Evolutionary conservation across 2,888 invertebrate species (phyloP).

Genomic region (Meteorus cinctellus): DNA sequence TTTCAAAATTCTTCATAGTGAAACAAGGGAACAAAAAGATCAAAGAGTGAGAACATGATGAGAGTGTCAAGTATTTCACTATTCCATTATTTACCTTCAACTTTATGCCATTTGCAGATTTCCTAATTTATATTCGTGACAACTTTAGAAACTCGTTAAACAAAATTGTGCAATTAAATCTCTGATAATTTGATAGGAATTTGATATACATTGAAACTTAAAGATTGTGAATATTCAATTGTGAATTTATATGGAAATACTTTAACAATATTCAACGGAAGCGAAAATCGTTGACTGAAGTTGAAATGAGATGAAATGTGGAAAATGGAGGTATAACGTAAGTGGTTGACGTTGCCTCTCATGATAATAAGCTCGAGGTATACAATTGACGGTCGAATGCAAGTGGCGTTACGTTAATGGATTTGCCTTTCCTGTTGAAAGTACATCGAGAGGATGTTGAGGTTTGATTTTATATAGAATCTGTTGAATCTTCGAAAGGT

Average conservation of each 20-base stretch:
- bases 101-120: background rate
- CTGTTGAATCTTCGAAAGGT: slow-evolving; percentile 20
- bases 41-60: background rate
- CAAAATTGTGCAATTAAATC: background rate
- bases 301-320: background rate
- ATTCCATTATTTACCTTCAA: background rate
- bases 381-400: slow-evolving; percentile 42
- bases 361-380: slow-evolving; percentile 44
- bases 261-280: background rate
- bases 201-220: background rate
- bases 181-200: background rate
- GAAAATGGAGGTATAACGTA: background rate
- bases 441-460: slow-evolving; percentile 9
- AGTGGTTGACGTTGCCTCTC: slow-evolving; percentile 35
- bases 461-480: slow-evolving; percentile 20
- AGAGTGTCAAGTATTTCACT: background rate
- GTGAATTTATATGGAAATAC: background rate
- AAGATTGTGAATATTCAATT: background rate
- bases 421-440: slow-evolving; percentile 29
- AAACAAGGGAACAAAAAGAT: background rate
- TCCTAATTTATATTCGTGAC: background rate
- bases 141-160: background rate
- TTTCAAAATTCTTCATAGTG: background rate
- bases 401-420: slow-evolving; percentile 43
- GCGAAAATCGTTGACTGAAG: background rate